Base-by-base conservation (phyloP, 2,113 vertebrate species). In the Larimichthys crocea region DNA sequence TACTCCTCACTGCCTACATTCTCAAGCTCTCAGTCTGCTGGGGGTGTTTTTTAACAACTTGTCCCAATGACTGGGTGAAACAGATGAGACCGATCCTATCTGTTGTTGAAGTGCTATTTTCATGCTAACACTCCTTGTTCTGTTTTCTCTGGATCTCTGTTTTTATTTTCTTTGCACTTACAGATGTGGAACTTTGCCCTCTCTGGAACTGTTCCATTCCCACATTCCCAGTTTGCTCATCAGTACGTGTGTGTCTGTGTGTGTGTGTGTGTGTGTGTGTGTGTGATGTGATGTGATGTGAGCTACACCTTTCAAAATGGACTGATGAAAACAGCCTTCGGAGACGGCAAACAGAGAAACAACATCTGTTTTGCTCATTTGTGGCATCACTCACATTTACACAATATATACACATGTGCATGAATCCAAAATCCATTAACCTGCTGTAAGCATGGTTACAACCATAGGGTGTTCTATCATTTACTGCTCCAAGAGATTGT, bases 121-220 rank as follows among this genome's bases (percentile, higher is more conserved):
- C 73, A 78, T 75, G 73, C 83, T 85, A 86, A 7, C 12, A 12
- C n/a, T 42, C 62, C 44, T 83, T 76, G 65, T 56, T 83, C 50
- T 62, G 75, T 82, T 75, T 88, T 85, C 65, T 74, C 31, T 1
- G 56, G 77, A 46, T 86, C 67, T 84, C 53, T 74, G 79, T 84
- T 89, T 84, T 88, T 89, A 79, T 90, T 91, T 88, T 84, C 71
- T 76, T 44, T 44, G 75, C 77, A 86, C 76, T 86, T 68, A 63
- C 35, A 76, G 68, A 85, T 60, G 53, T 44, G 65, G 61, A 88
- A 87, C 77, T 87, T 83, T 84, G 70, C 80, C 80, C 86, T 79
- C 87, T 84, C 64, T 19, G 76, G 83, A 82, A 74, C 81, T 90
- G 85, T 85, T 90, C 88, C 86, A 89, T 31, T 90, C 90, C 56